Conservation (phyloP, 1,140 invertebrate species). For the Meloidogyne chitwoodi region DNA sequence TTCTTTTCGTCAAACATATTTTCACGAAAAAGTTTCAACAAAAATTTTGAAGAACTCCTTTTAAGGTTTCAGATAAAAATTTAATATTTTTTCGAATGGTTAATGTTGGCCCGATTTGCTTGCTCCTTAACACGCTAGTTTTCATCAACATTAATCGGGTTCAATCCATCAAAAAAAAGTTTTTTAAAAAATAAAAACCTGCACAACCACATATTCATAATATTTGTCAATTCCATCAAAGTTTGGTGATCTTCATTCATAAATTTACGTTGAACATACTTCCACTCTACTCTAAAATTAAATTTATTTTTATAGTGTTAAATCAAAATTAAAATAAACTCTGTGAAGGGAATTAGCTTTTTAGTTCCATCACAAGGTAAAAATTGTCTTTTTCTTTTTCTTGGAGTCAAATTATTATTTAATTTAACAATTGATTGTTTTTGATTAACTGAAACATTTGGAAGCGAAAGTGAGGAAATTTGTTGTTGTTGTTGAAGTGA, state of each 20-base stretch:
- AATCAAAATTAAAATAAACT: background rate
- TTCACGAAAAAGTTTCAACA: too few relatives aligned
- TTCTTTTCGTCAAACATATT: too few relatives aligned
- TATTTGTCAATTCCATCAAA: constrained; percentile 5
- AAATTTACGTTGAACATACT: constrained; percentile 23
- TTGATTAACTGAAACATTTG: background rate
- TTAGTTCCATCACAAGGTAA: background rate
- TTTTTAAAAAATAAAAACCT: constrained; percentile 16
- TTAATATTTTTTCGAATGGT: too few relatives aligned
- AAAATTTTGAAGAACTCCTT: too few relatives aligned
- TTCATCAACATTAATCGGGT: too few relatives aligned
- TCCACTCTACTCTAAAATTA: constrained; percentile 32
- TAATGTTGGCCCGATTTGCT: too few relatives aligned
- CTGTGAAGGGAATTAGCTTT: background rate
- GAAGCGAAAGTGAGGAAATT: background rate
- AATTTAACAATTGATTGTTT: background rate
- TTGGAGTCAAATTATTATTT: background rate
- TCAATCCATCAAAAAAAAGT: too few relatives aligned
- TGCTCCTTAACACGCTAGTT: too few relatives aligned
- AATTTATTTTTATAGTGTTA: background rate
- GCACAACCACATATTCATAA: constrained; percentile 33
- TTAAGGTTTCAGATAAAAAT: too few relatives aligned
- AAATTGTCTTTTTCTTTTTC: background rate
- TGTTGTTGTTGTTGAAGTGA: background rate
- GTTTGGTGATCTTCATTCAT: constrained; percentile 15